Base-by-base conservation (phyloP, 1,140 invertebrate genomes). In the Oryctes rhinoceros region DNA sequence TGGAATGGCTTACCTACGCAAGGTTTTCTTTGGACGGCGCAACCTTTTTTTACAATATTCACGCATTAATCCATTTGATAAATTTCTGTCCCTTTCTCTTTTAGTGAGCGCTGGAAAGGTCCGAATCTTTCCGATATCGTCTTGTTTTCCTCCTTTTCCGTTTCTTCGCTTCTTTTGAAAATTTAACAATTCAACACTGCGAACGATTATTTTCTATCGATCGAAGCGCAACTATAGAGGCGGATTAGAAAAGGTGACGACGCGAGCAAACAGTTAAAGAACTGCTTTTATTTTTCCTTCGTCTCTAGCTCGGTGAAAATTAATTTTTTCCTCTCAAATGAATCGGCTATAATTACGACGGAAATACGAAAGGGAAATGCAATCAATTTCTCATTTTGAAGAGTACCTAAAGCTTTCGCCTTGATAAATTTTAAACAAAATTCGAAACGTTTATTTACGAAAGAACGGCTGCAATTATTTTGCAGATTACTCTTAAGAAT, bases 341-440 rank as follows among this genome's bases (percentile, higher is more conserved):
- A 71, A 71, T 71, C 65, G 65, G n/a, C 20, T 71, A 71, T 71
- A 71, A 71, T 71, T 71, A 71, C 65, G 65, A 71, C 65, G 65
- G 65, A 71, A 71, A 71, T 71, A 71, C 65, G 65, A 71, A 71
- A 71, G 65, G 24, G 65, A 71, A 71, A 71, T 71, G 65, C 35
- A 71, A 71, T 71, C 65, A 71, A 71, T 71, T 59, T 71, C 65
- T 71, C 65, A 71, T 71, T 71, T 71, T 24, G 65, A 71, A 71
- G 24, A 71, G 65, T n/a, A n/a, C n/a, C n/a, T 37, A 71, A 71
- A 71, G 24, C 65, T n/a, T 37, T 71, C 65, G 65, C 24, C 65
- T n/a, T 71, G 65, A 71, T 71, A 71, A 71, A 71, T 71, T 71
- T 71, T 71, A 71, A 71, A 71, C 65, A 71, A 71, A 71, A 71